A percentile compares a stretch with the other conserved stretches of the same genome.
Conservation (phyloP, 2,113 vertebrate genomes). For the Gymnogyps californianus region DNA sequence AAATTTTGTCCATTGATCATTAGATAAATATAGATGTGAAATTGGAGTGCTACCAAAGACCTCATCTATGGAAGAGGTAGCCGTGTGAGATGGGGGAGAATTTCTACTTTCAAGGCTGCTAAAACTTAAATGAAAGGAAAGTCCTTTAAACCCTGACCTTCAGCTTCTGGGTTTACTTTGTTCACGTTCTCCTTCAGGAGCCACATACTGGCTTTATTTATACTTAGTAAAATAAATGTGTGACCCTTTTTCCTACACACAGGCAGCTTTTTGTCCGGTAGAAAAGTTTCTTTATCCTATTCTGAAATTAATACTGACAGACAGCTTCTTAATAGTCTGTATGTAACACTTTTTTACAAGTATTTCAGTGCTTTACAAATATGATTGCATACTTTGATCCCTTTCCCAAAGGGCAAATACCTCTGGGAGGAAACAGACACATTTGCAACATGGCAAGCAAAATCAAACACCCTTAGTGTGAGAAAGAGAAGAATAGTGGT, state of each 20-base stretch:
- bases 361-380: neutral
- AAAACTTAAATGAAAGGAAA: neutral
- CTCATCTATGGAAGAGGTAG: neutral
- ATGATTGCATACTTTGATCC: neutral
- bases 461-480: neutral
- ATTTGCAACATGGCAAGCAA: neutral
- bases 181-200: neutral
- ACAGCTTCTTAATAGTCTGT: neutral
- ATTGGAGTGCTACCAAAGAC: neutral
- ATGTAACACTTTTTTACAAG: neutral
- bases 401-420: neutral
- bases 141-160: neutral
- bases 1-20: neutral
- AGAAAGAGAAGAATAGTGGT: neutral
- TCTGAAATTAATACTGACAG: neutral
- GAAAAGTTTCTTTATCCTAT: neutral
- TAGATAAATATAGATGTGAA: neutral
- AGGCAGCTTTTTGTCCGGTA: neutral
- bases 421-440: neutral
- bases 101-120: neutral
- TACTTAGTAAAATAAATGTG: neutral
- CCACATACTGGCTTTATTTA: neutral
- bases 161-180: neutral
- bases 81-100: neutral
- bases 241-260: neutral